Evolutionary conservation across 2,797 vertebrate species (phyloP), one percentile per base, ranked within the genome.

Genomic region (Halcyon chelicuti): DNA sequence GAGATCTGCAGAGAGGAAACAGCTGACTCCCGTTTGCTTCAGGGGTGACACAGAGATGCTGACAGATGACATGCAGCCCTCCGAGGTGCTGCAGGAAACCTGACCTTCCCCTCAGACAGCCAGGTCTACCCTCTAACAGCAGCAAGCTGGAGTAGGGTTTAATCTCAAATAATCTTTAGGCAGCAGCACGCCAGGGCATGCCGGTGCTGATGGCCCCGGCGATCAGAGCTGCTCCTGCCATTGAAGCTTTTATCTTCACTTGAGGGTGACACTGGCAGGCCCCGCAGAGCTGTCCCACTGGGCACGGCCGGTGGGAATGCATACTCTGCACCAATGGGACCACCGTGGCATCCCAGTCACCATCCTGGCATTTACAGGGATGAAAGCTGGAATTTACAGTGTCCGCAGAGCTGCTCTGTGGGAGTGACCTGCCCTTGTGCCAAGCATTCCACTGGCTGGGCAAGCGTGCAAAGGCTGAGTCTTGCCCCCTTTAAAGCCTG

Each of bases 121-220:
- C 0, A 0, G 10, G 55, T n/a, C 39, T 8, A 6, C 40, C 65
- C 37, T 52, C 44, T 40, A 47, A 29, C n/a, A 61, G 3, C 40
- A 46, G 76, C 3, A 7, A 66, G 15, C 18, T 73, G 52, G 25
- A 72, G 35, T 1, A 18, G 47, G 54, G 3, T 44, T 65, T 39
- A 40, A 54, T 13, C 52, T 40, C 72, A 46, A 66, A 76, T 28
- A 66, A 60, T 19, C 29, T 39, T 46, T 2, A 35, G 67, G 80
- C 60, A 86, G 79, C 39, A 63, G 58, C 6, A 4, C 0, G 0
- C 6, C 42, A 68, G 16, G 49, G 42, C 42, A 75, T 9, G 6
- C 26, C 1, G 1, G 26, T 8, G 40, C 28, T 4, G 7, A 77
- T 10, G 63, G 47, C 49, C 70, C 26, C 0, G 0, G 23, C 29